phyloP scores from a whole-genome alignment of 2,888 invertebrate genomes.

The Microctonus hyperodae region DNA sequence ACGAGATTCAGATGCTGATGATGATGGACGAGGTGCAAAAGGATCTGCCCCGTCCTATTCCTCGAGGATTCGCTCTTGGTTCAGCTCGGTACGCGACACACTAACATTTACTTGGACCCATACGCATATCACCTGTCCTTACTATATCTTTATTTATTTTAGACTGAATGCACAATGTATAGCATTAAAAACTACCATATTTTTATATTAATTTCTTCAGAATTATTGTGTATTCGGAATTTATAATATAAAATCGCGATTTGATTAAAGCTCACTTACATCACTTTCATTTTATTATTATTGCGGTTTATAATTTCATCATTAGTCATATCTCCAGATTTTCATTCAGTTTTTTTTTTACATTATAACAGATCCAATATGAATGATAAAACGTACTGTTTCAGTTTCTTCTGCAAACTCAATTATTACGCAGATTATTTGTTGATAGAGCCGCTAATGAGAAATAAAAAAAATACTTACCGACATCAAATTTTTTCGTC shows the following conservation, averaged over 20 bases:
- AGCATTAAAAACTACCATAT: constrained; percentile 8
- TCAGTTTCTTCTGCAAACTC: constrained; percentile 57
- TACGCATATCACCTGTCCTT: constrained; percentile 51
- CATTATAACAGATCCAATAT: not conserved
- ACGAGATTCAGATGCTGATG: constrained; percentile 59
- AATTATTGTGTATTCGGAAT: not conserved
- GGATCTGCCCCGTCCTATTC: constrained; percentile 59
- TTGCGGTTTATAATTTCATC: not conserved
- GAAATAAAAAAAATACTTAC: not conserved
- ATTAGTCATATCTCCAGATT: not conserved
- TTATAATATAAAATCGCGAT: not conserved
- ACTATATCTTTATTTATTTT: constrained; percentile 11
- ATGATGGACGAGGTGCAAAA: constrained; percentile 56
- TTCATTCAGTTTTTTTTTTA: not conserved
- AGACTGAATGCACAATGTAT: not conserved
- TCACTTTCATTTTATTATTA: not conserved
- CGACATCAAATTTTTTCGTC: not conserved
- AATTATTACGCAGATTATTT: constrained; percentile 10
- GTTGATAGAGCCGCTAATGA: not conserved
- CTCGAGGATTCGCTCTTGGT: constrained; percentile 62
- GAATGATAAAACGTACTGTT: constrained; percentile 39
- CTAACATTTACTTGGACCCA: constrained; percentile 62
- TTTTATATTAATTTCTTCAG: not conserved
- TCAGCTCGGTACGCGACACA: constrained; percentile 63
- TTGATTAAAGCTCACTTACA: not conserved